These are phyloP conservation scores for Clanis bilineata DNA, from an alignment of 2,888 invertebrate species.

Conservation along the genomic window DNA sequence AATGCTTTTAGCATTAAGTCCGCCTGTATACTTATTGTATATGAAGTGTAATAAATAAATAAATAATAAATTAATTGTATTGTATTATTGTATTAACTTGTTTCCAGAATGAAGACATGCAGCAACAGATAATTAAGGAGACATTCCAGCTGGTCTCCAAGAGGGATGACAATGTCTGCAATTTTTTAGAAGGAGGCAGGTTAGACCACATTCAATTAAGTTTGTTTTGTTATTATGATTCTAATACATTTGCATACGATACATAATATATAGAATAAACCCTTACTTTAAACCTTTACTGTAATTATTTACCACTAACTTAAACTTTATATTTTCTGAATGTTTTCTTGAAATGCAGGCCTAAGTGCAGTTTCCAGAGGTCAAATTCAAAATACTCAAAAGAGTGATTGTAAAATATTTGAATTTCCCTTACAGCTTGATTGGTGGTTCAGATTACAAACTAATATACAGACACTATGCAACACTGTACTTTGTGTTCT, in stretches of 20 bases:
- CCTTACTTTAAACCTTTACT: no score
- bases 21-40: no score
- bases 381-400: no score
- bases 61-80: not conserved
- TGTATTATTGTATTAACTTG: not conserved
- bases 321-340: no score
- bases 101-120: conserved; percentile 96
- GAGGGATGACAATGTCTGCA: conserved; percentile 99
- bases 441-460: conserved; percentile 99
- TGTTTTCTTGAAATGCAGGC: no score
- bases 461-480: conserved; percentile 99
- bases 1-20: no score
- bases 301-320: no score
- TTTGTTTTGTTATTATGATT: not conserved
- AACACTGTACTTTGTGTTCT: conserved; percentile 99
- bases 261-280: no score
- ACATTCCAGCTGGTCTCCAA: conserved; percentile 99
- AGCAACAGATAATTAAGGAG: conserved; percentile 99
- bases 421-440: conserved; percentile 85
- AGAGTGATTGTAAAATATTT: not conserved
- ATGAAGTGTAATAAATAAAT: no score
- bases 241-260: no score
- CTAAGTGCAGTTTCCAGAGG: no score
- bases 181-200: conserved; percentile 99
- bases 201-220: conserved; percentile 52